Percentiles rank a stretch among this genome's conserved stretches.
Conservation (phyloP, 30 jellyfish, hydroid and myxozoan genomes). For the Aurelia sp. region DNA sequence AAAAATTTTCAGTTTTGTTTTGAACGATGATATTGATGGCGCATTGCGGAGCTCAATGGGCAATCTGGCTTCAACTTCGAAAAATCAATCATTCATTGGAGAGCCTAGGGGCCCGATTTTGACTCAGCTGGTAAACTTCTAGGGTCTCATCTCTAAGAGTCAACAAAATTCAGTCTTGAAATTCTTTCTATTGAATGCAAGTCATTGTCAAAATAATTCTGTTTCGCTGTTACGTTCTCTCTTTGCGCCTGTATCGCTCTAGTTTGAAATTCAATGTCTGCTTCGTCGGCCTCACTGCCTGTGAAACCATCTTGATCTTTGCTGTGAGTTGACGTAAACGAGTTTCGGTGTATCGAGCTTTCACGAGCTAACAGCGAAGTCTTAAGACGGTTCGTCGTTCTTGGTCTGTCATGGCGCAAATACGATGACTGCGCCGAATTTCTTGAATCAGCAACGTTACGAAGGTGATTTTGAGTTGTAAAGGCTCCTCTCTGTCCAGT, state of each 20-base stretch:
- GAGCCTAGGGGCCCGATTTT: too few relatives aligned
- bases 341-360: constrained; percentile 22
- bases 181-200: neutral
- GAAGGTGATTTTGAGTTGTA: neutral
- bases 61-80: too few relatives aligned
- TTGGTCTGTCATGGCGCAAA: neutral
- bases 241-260: neutral
- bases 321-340: constrained; percentile 1
- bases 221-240: too few relatives aligned
- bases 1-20: too few relatives aligned
- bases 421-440: neutral
- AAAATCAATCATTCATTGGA: too few relatives aligned
- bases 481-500: neutral
- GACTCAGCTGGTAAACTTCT: too few relatives aligned
- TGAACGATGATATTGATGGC: too few relatives aligned
- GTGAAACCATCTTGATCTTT: neutral
- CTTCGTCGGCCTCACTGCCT: constrained; percentile 6
- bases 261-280: neutral
- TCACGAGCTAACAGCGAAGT: neutral
- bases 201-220: neutral
- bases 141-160: too few relatives aligned
- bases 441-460: neutral
- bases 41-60: too few relatives aligned
- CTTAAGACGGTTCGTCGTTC: neutral
- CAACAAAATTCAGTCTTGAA: neutral